Evolutionary conservation across 1,140 invertebrate genomes (phyloP).

Genomic region (Homarus americanus): DNA sequence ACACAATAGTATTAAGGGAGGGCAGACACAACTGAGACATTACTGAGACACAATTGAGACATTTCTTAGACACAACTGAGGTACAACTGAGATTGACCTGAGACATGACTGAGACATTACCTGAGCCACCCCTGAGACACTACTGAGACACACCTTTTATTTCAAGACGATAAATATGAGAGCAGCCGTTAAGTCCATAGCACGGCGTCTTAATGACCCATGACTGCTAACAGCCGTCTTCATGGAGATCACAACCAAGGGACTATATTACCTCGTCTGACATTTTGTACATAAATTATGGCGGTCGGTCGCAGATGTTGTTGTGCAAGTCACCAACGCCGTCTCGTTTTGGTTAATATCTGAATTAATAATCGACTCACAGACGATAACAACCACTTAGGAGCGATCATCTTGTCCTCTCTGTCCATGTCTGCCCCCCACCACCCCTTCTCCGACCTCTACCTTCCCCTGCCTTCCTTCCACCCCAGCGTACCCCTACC

Average conservation of each 20-base stretch:
- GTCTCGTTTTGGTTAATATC: constrained; percentile 7
- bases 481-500: no score
- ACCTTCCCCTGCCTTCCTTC: not conserved
- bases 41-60: no score
- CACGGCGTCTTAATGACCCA: not conserved
- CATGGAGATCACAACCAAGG: not conserved
- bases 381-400: not conserved
- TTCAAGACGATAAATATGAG: not conserved
- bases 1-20: no score
- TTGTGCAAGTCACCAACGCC: not conserved
- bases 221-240: not conserved
- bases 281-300: not conserved
- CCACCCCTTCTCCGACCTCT: not conserved
- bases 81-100: no score
- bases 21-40: no score
- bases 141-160: not conserved
- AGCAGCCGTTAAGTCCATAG: not conserved
- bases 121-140: no score
- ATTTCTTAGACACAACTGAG: no score
- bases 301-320: not conserved
- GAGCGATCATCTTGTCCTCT: not conserved
- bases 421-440: not conserved
- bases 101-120: no score
- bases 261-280: not conserved
- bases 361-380: constrained; percentile 1